Evolutionary conservation across 2,797 vertebrate genomes (phyloP).

Genomic region (Nannoperca obscura): DNA sequence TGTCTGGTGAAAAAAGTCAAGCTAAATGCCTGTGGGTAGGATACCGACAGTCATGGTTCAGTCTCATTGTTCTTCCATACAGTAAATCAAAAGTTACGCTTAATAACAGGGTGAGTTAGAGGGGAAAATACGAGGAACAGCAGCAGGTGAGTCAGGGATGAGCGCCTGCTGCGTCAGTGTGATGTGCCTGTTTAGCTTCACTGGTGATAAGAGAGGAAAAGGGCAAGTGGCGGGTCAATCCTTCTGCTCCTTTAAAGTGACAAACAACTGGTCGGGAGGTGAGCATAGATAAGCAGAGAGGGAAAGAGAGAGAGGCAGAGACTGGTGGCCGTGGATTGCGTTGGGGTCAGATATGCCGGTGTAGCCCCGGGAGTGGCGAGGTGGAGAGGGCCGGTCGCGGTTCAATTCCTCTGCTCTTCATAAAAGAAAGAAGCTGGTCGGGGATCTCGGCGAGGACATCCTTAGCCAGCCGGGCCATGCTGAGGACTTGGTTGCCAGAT

Average conservation of each 20-base stretch:
- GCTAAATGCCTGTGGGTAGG: conserved; percentile 10
- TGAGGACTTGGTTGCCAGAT: conserved; percentile 96
- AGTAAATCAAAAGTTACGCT: conserved; percentile 14
- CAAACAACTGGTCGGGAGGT: conserved; percentile 22
- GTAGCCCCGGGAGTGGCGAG: conserved; percentile 71
- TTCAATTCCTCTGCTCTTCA: conserved; percentile 91
- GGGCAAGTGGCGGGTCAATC: conserved; percentile 12
- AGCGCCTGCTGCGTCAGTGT: conserved; percentile 13
- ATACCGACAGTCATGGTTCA: conserved; percentile 22
- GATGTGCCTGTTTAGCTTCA: conserved; percentile 46
- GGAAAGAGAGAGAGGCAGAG: conserved; percentile 14
- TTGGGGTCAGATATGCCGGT: conserved; percentile 68
- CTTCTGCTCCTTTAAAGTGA: conserved; percentile 29
- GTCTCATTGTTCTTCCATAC: background rate
- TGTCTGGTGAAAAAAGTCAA: conserved; percentile 20
- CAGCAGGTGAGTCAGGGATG: conserved; percentile 50
- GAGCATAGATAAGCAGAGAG: conserved; percentile 19
- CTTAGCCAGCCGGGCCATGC: conserved; percentile 95
- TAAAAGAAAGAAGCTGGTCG: conserved; percentile 94
- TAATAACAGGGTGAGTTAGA: conserved; percentile 2
- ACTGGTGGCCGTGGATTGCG: background rate
- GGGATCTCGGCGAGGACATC: conserved; percentile 94
- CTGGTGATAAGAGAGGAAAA: conserved; percentile 39
- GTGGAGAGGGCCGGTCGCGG: conserved; percentile 83
- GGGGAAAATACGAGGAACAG: conserved; percentile 29